phyloP scores from a whole-genome alignment of 2,113 vertebrate species.

The Centropus unirufus region DNA sequence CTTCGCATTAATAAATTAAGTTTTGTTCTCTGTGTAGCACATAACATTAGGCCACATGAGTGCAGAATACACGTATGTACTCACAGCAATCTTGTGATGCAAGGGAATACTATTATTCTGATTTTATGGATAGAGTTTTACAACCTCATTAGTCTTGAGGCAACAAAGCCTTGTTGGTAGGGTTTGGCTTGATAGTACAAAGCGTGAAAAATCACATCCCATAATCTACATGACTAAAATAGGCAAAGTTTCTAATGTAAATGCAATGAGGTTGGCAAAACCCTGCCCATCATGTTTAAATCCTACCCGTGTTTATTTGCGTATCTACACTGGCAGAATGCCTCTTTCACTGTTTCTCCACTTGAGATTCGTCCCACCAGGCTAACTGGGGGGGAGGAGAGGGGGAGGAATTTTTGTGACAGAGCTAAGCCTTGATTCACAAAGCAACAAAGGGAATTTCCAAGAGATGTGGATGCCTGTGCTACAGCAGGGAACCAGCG shows the following conservation, averaged over 20 bases:
- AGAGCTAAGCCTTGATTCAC: not conserved
- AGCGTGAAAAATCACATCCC: slow-evolving; percentile 63
- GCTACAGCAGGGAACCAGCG: not conserved
- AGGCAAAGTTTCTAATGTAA: slow-evolving; percentile 29
- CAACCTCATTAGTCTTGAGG: slow-evolving; percentile 71
- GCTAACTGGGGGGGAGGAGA: fast-evolving
- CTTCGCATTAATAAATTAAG: slow-evolving; percentile 3
- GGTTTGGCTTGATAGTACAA: slow-evolving; percentile 53
- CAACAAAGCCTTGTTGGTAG: slow-evolving; percentile 62
- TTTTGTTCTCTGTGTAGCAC: not conserved
- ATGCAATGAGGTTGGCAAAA: slow-evolving; percentile 9
- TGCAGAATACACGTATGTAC: not conserved
- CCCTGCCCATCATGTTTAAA: not conserved
- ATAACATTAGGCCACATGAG: not conserved
- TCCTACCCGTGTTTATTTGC: not conserved
- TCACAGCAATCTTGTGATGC: slow-evolving; percentile 32
- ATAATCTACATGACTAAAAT: slow-evolving; percentile 18
- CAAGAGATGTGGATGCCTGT: not conserved
- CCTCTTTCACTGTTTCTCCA: not conserved
- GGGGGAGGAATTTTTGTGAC: not conserved
- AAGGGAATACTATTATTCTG: slow-evolving; percentile 45
- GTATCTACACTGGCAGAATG: not conserved
- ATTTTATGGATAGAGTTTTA: slow-evolving; percentile 70
- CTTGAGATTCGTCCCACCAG: not conserved
- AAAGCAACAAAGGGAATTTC: not conserved